Conservation (phyloP, 2,888 invertebrate genomes). For the Meloe dianella region DNA sequence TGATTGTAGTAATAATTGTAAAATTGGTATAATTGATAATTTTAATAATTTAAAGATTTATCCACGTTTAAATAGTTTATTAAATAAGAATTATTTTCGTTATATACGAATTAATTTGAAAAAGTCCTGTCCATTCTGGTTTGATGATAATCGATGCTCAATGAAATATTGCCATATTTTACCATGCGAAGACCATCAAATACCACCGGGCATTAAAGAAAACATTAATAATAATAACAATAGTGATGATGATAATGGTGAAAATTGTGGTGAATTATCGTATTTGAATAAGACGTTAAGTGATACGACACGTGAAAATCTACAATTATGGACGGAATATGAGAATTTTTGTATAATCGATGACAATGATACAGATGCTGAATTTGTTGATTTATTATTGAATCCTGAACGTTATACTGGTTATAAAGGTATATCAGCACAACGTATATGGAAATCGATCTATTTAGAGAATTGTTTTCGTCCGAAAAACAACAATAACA, state of each 20-base stretch:
- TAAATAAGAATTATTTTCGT: conserved; percentile 92
- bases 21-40: conserved; percentile 69
- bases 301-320: conserved; percentile 53
- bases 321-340: conserved; percentile 86
- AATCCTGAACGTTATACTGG: conserved; percentile 99
- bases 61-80: conserved; percentile 86
- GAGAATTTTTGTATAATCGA: conserved; percentile 94
- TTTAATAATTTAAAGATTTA: conserved; percentile 94
- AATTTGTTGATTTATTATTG: conserved; percentile 88
- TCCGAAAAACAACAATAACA: conserved; percentile 49
- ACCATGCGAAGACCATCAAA: background rate
- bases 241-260: background rate
- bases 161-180: conserved; percentile 89
- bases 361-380: conserved; percentile 74
- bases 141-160: conserved; percentile 89
- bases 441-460: conserved; percentile 95
- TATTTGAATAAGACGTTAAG: conserved; percentile 89
- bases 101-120: conserved; percentile 80
- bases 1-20: background rate
- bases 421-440: conserved; percentile 92
- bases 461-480: conserved; percentile 97
- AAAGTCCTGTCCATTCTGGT: conserved; percentile 90
- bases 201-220: background rate
- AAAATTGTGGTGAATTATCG: conserved; percentile 1
- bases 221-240: conserved; percentile 50